A percentile compares a stretch with the other conserved stretches of the same genome.
Evolutionary conservation across 2,888 invertebrate genomes (phyloP).

Genomic region (Drosophila helvetica): DNA sequence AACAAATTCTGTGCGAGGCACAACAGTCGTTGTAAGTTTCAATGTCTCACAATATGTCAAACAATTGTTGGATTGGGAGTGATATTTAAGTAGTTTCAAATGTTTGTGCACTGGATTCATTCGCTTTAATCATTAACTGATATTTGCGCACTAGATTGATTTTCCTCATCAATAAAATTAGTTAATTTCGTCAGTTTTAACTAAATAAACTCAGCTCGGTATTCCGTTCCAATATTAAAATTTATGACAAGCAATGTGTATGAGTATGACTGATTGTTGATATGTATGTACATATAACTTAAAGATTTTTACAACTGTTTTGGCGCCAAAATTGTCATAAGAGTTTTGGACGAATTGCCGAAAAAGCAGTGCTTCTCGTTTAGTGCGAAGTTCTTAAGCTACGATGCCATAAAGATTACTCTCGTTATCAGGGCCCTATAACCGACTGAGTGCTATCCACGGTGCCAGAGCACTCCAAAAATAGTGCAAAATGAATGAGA

Average conservation of each 20-base stretch:
- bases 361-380: slow-evolving; percentile 4
- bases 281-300: slow-evolving; percentile 20
- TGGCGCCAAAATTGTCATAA: slow-evolving; percentile 10
- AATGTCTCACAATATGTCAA: too few relatives aligned
- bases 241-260: slow-evolving; percentile 16
- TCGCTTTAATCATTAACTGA: not conserved
- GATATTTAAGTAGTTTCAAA: not conserved
- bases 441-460: slow-evolving; percentile 20
- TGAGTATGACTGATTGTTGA: not conserved
- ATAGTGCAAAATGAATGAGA: slow-evolving; percentile 57
- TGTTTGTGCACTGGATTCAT: not conserved
- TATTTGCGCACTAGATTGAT: too few relatives aligned
- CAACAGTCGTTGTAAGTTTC: not conserved
- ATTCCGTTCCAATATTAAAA: not conserved
- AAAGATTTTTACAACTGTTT: slow-evolving; percentile 26
- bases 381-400: slow-evolving; percentile 11
- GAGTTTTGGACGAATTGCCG: slow-evolving; percentile 12
- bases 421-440: slow-evolving; percentile 14
- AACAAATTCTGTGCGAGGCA: not conserved
- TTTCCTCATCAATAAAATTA: not conserved
- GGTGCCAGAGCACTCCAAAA: slow-evolving; percentile 9
- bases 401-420: slow-evolving; percentile 47
- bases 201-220: slow-evolving; percentile 1
- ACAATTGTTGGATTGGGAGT: not conserved
- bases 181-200: slow-evolving; percentile 1